Percentiles rank a stretch among this genome's conserved stretches.
These are phyloP conservation scores for Stictonetta naevosa DNA, from an alignment of 2,113 vertebrate genomes.

Conservation along the genomic window DNA sequence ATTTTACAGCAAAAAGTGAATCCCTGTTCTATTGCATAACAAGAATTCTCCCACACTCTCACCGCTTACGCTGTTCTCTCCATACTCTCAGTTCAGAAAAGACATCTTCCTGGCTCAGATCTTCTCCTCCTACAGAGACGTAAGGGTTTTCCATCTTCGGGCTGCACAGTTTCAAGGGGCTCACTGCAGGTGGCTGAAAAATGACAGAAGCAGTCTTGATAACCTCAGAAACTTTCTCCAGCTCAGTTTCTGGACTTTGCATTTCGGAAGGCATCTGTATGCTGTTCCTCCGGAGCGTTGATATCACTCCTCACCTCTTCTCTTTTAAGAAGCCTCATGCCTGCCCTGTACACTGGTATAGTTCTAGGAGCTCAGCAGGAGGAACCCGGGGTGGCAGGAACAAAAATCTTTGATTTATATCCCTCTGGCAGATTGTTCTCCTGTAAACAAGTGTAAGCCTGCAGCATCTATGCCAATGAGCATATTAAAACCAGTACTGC, in stretches of 20 bases:
- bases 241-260: not conserved
- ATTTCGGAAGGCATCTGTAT: not conserved
- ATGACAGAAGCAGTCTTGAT: not conserved
- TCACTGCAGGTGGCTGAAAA: slow-evolving; percentile 41
- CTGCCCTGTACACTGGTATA: accelerated
- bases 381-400: not conserved
- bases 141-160: slow-evolving; percentile 64
- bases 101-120: slow-evolving; percentile 59
- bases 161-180: slow-evolving; percentile 34
- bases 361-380: not conserved
- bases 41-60: not conserved
- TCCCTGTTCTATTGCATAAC: accelerated
- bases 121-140: slow-evolving; percentile 53
- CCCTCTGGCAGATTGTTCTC: not conserved
- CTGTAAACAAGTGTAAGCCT: not conserved
- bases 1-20: not conserved
- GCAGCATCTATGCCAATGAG: not conserved
- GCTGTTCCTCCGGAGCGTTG: not conserved
- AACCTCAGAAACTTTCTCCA: not conserved
- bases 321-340: not conserved
- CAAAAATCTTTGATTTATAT: not conserved
- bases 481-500: not conserved
- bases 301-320: not conserved
- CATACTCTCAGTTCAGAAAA: slow-evolving; percentile 72
- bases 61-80: slow-evolving; percentile 80